These are phyloP conservation scores for Tupaia tana DNA, from an alignment of 2,113 vertebrate species.

Conservation along the genomic window DNA sequence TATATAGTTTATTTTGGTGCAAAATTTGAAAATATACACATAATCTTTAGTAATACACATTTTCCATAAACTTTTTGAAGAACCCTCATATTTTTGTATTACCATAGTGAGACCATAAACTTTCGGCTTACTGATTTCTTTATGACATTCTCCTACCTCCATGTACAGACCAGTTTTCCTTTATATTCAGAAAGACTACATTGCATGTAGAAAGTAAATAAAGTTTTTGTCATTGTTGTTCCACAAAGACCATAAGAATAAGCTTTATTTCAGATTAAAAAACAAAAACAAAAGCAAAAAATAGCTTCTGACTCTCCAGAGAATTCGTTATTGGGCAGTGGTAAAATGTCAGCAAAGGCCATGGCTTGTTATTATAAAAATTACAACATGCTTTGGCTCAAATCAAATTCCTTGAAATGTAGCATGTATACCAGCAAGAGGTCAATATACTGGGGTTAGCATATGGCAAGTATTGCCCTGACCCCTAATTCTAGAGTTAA, in stretches of 20 bases:
- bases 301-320: not conserved
- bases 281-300: not conserved
- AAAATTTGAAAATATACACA: too few relatives aligned
- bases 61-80: too few relatives aligned
- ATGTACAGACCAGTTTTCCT: not conserved
- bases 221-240: not conserved
- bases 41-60: too few relatives aligned
- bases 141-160: not conserved
- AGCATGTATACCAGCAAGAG: not conserved
- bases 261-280: not conserved
- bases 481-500: slow-evolving; percentile 47
- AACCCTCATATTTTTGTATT: not conserved
- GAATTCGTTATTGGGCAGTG: not conserved
- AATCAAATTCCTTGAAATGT: not conserved
- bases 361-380: slow-evolving; percentile 32
- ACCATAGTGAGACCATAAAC: not conserved
- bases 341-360: slow-evolving; percentile 49
- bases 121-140: not conserved
- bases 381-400: slow-evolving; percentile 1
- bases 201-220: not conserved
- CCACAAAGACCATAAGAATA: not conserved
- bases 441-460: not conserved
- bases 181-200: not conserved
- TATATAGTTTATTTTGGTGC: too few relatives aligned
- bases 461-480: slow-evolving; percentile 39